phyloP scores from a whole-genome alignment of 2,888 invertebrate species.

The Homarus gammarus region DNA sequence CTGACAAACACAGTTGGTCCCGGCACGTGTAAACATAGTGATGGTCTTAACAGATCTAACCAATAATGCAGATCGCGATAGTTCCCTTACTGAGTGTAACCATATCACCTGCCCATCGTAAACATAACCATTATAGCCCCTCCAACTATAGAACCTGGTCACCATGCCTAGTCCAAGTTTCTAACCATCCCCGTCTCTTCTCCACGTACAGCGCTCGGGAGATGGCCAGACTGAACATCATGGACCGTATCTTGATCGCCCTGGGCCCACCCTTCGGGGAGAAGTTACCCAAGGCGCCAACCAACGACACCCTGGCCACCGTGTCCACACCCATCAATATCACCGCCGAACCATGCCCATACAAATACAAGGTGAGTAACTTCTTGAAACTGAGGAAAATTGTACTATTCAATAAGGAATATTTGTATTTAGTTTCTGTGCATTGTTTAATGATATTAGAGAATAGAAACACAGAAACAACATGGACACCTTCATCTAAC shows the following conservation, averaged over 20 bases:
- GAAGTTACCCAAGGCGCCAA: conserved; percentile 51
- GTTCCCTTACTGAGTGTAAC: too few species aligned
- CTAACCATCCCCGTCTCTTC: background rate
- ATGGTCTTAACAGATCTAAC: too few species aligned
- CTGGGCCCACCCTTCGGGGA: conserved; percentile 55
- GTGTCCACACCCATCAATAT: conserved; percentile 62
- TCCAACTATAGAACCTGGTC: too few species aligned
- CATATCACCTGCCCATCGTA: too few species aligned
- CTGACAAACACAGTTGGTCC: too few species aligned
- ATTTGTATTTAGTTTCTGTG: background rate
- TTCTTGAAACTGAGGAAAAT: too few species aligned
- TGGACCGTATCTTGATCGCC: conserved; percentile 56
- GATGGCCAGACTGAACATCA: conserved; percentile 55
- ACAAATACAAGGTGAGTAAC: conserved; percentile 65
- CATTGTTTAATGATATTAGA: background rate
- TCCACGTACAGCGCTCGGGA: conserved; percentile 30
- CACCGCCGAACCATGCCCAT: conserved; percentile 47
- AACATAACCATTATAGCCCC: too few species aligned
- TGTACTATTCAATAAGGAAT: background rate
- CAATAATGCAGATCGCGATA: too few species aligned
- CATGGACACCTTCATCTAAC: background rate
- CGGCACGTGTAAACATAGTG: too few species aligned
- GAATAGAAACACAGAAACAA: too few species aligned
- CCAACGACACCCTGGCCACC: conserved; percentile 67
- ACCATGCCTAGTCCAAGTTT: too few species aligned